These are phyloP conservation scores for Drosophila punjabiensis DNA, from an alignment of 1,140 invertebrate genomes.

Conservation along the genomic window DNA sequence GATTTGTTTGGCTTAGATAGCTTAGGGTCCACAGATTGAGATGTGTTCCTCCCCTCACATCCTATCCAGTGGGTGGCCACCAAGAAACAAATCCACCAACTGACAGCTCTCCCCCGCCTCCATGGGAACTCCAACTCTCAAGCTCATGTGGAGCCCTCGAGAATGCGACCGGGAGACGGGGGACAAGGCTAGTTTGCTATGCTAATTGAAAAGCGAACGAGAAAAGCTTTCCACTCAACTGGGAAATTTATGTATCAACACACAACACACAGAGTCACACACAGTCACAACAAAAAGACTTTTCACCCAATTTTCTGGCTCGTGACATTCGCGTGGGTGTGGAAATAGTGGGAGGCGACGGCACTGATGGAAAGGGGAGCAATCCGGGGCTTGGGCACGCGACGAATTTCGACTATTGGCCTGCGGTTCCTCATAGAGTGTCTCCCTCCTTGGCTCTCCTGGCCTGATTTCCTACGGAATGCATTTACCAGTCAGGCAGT, in stretches of 20 bases:
- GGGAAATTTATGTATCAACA: constrained; percentile 66
- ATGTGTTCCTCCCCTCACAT: constrained; percentile 9
- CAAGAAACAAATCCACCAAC: constrained; percentile 34
- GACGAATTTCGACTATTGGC: constrained; percentile 41
- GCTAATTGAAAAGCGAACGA: constrained; percentile 72
- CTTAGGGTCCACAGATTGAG: constrained; percentile 51
- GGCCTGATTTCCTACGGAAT: constrained; percentile 42
- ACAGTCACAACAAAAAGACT: constrained; percentile 41
- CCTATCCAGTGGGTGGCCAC: constrained; percentile 37
- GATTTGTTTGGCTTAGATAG: constrained; percentile 55
- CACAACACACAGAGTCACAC: constrained; percentile 3
- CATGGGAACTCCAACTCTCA: constrained; percentile 1
- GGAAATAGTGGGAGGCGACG: constrained; percentile 21
- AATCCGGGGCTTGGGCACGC: constrained; percentile 52
- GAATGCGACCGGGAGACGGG: not conserved
- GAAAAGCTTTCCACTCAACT: constrained; percentile 57
- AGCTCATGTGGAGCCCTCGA: constrained; percentile 26
- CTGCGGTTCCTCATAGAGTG: constrained; percentile 26
- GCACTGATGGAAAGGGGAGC: constrained; percentile 1
- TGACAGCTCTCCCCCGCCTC: constrained; percentile 28
- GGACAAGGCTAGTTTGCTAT: constrained; percentile 65
- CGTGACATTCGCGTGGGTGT: constrained; percentile 60
- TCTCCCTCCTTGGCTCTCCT: constrained; percentile 15
- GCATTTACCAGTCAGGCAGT: constrained; percentile 35
- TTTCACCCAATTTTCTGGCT: constrained; percentile 82